Conservation (phyloP, 1,140 invertebrate genomes). For the Oscheius sp. region DNA sequence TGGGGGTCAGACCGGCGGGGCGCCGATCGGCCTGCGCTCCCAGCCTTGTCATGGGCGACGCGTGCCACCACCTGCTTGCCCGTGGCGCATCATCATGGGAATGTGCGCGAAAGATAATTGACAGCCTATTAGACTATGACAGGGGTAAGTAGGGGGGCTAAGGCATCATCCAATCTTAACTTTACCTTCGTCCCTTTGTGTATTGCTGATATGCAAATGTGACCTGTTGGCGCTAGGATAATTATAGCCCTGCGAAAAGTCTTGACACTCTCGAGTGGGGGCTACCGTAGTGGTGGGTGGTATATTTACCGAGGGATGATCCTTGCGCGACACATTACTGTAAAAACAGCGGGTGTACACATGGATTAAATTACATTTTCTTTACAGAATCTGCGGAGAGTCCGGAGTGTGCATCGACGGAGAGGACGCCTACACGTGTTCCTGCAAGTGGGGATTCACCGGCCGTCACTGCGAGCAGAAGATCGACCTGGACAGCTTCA, state of each 20-base stretch:
- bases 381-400: no score
- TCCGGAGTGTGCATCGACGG: conserved; percentile 70
- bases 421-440: conserved; percentile 55
- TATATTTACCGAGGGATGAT: no score
- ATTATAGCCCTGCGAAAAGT: no score
- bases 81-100: not conserved
- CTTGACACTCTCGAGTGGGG: no score
- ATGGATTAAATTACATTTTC: no score
- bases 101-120: conserved; percentile 7
- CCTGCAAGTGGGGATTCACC: conserved; percentile 54
- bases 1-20: conserved; percentile 5
- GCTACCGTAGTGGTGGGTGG: no score
- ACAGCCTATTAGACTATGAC: conserved; percentile 2
- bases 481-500: conserved; percentile 46
- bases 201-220: no score
- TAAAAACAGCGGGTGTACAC: no score
- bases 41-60: conserved; percentile 8
- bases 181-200: no score
- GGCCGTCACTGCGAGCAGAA: conserved; percentile 46
- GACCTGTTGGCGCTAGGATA: no score
- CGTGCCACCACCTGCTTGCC: not conserved
- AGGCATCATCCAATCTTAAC: no score
- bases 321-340: no score
- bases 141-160: not conserved
- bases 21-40: not conserved